Evolutionary conservation across 2,113 vertebrate genomes (phyloP).

Genomic region (Elachura formosa): DNA sequence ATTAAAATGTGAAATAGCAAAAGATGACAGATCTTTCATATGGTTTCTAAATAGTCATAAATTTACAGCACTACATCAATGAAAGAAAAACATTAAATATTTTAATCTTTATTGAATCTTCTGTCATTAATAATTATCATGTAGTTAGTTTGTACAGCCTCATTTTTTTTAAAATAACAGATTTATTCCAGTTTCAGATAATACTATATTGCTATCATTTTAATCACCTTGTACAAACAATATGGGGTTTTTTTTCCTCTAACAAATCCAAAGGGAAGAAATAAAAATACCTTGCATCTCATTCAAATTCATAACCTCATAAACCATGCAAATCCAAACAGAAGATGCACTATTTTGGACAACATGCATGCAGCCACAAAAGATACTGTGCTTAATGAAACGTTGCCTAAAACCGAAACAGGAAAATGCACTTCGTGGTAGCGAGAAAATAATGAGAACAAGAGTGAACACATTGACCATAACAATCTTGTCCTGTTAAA

Average conservation of each 20-base stretch:
- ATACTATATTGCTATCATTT: neutral
- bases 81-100: constrained; percentile 69
- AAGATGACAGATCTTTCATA: constrained; percentile 55
- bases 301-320: neutral
- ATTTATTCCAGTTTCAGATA: constrained; percentile 22
- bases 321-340: neutral
- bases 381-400: neutral
- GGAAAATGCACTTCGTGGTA: neutral
- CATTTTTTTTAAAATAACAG: constrained; percentile 9
- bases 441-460: neutral
- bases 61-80: constrained; percentile 66
- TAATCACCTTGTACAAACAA: neutral
- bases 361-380: neutral
- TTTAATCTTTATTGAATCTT: constrained; percentile 62
- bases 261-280: constrained; percentile 12
- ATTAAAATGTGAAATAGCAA: constrained; percentile 55
- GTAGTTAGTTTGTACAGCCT: constrained; percentile 12
- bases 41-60: constrained; percentile 67
- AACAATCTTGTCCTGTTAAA: neutral
- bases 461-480: neutral
- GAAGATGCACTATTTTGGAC: neutral
- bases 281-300: neutral
- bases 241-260: neutral
- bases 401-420: neutral
- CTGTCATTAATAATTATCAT: constrained; percentile 59